Conservation (phyloP, 2,888 invertebrate genomes). For the Apamea anceps region DNA sequence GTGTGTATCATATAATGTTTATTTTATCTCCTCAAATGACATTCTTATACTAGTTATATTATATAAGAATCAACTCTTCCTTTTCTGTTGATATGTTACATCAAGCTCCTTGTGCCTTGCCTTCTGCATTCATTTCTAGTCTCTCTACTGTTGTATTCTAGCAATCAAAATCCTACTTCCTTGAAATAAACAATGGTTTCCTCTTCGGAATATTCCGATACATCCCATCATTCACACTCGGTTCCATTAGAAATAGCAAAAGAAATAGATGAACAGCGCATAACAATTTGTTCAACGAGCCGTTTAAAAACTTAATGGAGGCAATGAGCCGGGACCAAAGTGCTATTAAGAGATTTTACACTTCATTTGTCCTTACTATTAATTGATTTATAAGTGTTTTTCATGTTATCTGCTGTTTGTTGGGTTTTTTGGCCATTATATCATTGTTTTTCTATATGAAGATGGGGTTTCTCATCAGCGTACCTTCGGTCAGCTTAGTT, state of each 20-base stretch:
- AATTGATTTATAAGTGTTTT: constrained; percentile 58
- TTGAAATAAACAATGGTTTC: constrained; percentile 1
- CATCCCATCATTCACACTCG: constrained; percentile 12
- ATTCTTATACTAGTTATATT: not conserved
- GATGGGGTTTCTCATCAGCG: constrained; percentile 5
- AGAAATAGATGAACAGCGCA: constrained; percentile 50
- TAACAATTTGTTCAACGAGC: constrained; percentile 59
- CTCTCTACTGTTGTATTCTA: not conserved
- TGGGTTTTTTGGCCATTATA: not conserved
- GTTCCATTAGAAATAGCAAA: constrained; percentile 15
- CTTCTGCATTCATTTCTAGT: not conserved
- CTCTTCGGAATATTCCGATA: constrained; percentile 22
- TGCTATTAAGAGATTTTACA: constrained; percentile 65
- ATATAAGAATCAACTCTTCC: not conserved
- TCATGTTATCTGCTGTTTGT: not conserved
- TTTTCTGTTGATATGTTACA: not conserved
- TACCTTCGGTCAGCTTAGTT: not conserved
- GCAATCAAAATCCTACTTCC: not conserved
- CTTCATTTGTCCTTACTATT: constrained; percentile 41
- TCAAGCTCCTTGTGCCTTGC: not conserved
- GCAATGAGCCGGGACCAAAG: constrained; percentile 66
- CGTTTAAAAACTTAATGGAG: constrained; percentile 62
- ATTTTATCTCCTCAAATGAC: not conserved
- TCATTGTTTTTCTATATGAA: not conserved
- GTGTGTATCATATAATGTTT: not conserved